Percentiles rank a stretch among this genome's conserved stretches.
These are phyloP conservation scores for Drosophila pruinosa DNA, from an alignment of 1,140 invertebrate genomes.

Conservation along the genomic window DNA sequence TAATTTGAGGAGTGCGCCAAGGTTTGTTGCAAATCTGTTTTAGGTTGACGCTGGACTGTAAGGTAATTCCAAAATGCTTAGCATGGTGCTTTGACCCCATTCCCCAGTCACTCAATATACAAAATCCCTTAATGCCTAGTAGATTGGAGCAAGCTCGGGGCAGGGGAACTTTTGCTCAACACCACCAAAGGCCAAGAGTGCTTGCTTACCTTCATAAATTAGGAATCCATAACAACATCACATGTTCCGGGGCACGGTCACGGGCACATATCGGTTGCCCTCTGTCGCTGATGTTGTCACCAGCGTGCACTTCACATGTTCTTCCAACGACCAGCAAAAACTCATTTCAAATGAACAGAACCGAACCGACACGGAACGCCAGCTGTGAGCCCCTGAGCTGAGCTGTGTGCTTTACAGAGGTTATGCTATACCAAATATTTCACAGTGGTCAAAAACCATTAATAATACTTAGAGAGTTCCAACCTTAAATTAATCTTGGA, in stretches of 20 bases:
- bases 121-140: slow-evolving; percentile 55
- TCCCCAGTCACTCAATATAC: not conserved
- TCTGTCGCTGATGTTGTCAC: slow-evolving; percentile 43
- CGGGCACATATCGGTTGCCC: slow-evolving; percentile 51
- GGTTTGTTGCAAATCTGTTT: slow-evolving; percentile 48
- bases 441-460: slow-evolving; percentile 16
- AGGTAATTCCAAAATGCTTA: slow-evolving; percentile 36
- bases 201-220: slow-evolving; percentile 81
- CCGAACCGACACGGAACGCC: slow-evolving; percentile 13
- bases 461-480: too few relatives aligned
- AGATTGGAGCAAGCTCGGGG: slow-evolving; percentile 19
- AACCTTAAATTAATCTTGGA: too few relatives aligned
- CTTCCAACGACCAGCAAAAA: slow-evolving; percentile 13
- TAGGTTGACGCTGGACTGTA: slow-evolving; percentile 49
- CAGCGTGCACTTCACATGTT: slow-evolving; percentile 35
- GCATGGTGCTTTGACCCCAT: not conserved
- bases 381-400: slow-evolving; percentile 14
- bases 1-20: slow-evolving; percentile 64
- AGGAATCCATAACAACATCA: slow-evolving; percentile 63
- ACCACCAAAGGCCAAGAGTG: slow-evolving; percentile 50
- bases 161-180: slow-evolving; percentile 6
- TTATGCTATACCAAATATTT: slow-evolving; percentile 17
- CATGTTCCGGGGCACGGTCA: slow-evolving; percentile 34
- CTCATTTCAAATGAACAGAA: slow-evolving; percentile 5
- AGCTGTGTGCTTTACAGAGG: not conserved